These are phyloP conservation scores for Myotis findleyi DNA, from an alignment of 2,797 vertebrate genomes.

Conservation along the genomic window DNA sequence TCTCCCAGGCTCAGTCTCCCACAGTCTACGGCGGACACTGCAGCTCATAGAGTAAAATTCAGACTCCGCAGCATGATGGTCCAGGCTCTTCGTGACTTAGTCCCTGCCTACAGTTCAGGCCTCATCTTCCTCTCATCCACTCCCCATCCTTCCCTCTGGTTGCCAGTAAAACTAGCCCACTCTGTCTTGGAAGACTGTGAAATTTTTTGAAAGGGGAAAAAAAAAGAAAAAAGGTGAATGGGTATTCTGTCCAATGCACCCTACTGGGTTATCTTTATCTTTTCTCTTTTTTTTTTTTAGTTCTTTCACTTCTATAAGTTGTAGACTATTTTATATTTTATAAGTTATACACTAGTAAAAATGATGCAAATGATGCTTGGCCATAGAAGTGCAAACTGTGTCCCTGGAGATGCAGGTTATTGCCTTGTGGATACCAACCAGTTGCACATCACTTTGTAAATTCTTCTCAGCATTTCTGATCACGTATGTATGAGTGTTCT, in stretches of 20 bases:
- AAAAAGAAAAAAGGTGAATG: no score
- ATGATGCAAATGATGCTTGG: not conserved
- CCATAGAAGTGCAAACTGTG: not conserved
- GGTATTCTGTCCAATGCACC: not conserved
- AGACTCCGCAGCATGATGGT: not conserved
- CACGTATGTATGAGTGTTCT: not conserved
- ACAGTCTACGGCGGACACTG: not conserved
- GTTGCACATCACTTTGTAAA: not conserved
- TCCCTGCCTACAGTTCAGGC: not conserved
- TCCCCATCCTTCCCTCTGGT: not conserved
- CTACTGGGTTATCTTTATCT: not conserved
- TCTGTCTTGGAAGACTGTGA: not conserved
- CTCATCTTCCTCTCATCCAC: not conserved
- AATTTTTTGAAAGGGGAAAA: not conserved
- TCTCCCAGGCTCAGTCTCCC: not conserved
- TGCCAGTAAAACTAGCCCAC: not conserved
- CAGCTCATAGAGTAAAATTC: not conserved
- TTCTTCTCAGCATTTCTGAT: conserved; percentile 32
- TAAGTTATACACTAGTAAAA: not conserved
- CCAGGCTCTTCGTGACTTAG: not conserved
- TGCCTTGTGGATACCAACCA: not conserved
- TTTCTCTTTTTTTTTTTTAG: conserved; percentile 6
- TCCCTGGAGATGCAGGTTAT: not conserved
- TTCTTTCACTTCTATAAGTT: not conserved
- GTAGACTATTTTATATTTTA: not conserved